These are phyloP conservation scores for Macrobrachium nipponense DNA, from an alignment of 1,140 invertebrate genomes.

Conservation along the genomic window DNA sequence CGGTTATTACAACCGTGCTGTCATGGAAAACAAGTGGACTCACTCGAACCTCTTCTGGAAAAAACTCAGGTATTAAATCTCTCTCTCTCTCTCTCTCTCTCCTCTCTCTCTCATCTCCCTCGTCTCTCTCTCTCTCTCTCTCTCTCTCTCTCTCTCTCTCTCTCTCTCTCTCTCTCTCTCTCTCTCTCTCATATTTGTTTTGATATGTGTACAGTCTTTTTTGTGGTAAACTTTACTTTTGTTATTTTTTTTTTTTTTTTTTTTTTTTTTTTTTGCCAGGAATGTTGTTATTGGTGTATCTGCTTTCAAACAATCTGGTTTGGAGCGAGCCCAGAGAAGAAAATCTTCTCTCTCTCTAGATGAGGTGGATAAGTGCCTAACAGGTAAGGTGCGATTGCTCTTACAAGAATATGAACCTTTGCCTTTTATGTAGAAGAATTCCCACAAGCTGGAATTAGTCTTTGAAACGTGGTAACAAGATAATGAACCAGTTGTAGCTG, in stretches of 20 bases:
- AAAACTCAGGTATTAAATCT: constrained; percentile 76
- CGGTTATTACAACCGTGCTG: constrained; percentile 85
- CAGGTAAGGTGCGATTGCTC: constrained; percentile 37
- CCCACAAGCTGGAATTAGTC: no score
- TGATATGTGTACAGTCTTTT: no score
- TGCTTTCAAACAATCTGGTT: constrained; percentile 62
- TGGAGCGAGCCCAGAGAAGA: constrained; percentile 44
- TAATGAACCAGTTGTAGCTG: no score
- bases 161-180: neutral
- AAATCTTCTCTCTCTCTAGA: constrained; percentile 42
- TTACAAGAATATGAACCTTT: no score
- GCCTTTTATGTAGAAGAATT: no score
- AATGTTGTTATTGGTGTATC: constrained; percentile 92
- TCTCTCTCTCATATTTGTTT: neutral
- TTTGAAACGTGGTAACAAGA: no score
- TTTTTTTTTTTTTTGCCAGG: constrained; percentile 67
- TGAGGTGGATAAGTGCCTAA: constrained; percentile 60
- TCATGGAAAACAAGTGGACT: constrained; percentile 95
- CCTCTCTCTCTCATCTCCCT: neutral
- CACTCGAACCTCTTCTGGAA: constrained; percentile 92
- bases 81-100: neutral
- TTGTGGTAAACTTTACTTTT: no score
- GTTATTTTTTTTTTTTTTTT: neutral
- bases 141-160: neutral
- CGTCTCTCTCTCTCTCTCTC: neutral